Base-by-base conservation (phyloP, 2,888 invertebrate genomes). In the Notocelia uddmanniana region DNA sequence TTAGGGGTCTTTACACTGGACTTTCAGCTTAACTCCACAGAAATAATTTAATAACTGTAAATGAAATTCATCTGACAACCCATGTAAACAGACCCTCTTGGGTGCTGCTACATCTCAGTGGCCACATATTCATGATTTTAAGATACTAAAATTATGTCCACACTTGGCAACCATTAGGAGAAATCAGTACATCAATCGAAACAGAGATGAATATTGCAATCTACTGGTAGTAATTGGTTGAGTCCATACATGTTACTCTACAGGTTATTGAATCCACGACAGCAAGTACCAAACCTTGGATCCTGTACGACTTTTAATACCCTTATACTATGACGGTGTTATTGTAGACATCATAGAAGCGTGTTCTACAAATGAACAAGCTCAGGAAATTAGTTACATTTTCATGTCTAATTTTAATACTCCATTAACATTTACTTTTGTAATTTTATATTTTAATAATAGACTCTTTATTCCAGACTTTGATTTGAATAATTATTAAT, bases 381-480 rank as follows among this genome's bases (percentile, higher is more conserved):
- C 71, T 67, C 67, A 55, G 60, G 54, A 67, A 71, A 59, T 66
- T 67, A 60, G 62, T 68, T 50, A 72, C 52, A 72, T 72, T 67
- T 13, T 68, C 48, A 67, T 72, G 26, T 57, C 72, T 62, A 55
- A 67, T 64, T 69, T 50, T n/a, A 64, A 68, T 67, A 60, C n/a
- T 72, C 54, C 59, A 34, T 68, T 66, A 72, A 68, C 64, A 31
- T 67, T 52, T 34, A 45, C 41, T 50, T 68, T 72, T 50, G 48
- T 68, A 72, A 78, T 77, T 77, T 77, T 78, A 76, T 77, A 68
- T 73, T 80, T 76, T 78, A 77, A 58, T 79, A 80, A 83, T 83
- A 81, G 80, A 83, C 80, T 79, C 80, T 80, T 74, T 75, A 83
- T 79, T 77, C 84, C 85, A 86, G 85, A 86, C 86, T 85, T 85